These are phyloP conservation scores for Lasius platythorax DNA, from an alignment of 2,888 invertebrate genomes.

Conservation along the genomic window DNA sequence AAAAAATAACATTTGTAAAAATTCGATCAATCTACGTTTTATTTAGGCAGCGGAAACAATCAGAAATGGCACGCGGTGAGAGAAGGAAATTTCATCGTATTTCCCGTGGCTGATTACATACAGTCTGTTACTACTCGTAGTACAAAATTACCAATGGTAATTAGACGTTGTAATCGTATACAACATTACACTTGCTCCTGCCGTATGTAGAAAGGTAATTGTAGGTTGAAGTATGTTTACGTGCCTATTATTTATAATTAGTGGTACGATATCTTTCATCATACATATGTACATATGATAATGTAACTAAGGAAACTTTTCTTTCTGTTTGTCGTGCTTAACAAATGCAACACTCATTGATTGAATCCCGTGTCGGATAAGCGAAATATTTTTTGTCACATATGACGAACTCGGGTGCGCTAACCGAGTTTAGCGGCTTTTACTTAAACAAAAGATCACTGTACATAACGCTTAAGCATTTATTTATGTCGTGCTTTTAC, in stretches of 20 bases:
- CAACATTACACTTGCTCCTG: slow-evolving; percentile 9
- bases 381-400: background rate
- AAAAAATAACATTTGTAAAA: background rate
- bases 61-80: background rate
- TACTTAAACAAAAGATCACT: slow-evolving; percentile 82
- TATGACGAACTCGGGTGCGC: slow-evolving; percentile 45
- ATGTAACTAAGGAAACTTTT: background rate
- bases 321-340: background rate
- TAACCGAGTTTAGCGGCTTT: slow-evolving; percentile 81
- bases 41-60: background rate
- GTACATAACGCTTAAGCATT: slow-evolving; percentile 85
- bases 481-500: slow-evolving; percentile 85
- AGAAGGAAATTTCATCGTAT: slow-evolving; percentile 15
- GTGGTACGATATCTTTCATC: slow-evolving; percentile 6
- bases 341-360: background rate
- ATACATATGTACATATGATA: slow-evolving; percentile 9
- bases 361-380: background rate
- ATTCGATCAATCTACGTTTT: background rate
- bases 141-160: slow-evolving; percentile 39
- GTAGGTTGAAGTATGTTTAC: slow-evolving; percentile 19
- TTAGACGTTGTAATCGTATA: slow-evolving; percentile 31
- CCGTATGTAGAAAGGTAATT: slow-evolving; percentile 23
- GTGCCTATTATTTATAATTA: slow-evolving; percentile 33
- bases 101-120: slow-evolving; percentile 28
- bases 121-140: slow-evolving; percentile 18